Base-by-base conservation (phyloP, 2,888 invertebrate species). In the Ferrisia virgata region DNA sequence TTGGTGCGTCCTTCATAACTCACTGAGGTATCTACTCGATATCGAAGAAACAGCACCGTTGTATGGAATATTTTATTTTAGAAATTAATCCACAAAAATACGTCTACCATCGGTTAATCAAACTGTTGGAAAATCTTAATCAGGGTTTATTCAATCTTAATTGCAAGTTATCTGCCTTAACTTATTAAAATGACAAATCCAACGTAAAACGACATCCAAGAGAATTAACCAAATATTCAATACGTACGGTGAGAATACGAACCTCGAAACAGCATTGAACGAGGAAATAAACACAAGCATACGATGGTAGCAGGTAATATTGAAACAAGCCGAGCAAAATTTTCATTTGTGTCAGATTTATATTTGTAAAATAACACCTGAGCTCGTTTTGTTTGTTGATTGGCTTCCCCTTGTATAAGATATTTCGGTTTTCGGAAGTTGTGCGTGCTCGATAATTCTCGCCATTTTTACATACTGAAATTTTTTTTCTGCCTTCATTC, bases 331-430 rank as follows among this genome's bases (percentile, higher is more conserved):
- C 28, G 31, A 76, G 36, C 15, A 76, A 76, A 76, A 76, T 76
- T 76, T 76, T 76, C 72, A 76, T 76, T 76, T 76, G 33, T 36
- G 36, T 76, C 72, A 76, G 72, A 76, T 76, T 76, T 76, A 76
- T 36, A 33, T 33, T 72, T 36, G 36, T 36, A 36, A 36, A 76
- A 76, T 36, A 76, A 36, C 72, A 76, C 72, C 72, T 76, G 72
- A 76, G 72, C 72, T 76, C 72, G 31, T 76, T 36, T 76, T 76
- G 72, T 76, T 76, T 76, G 72, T 76, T 76, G 72, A 76, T 76
- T 76, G 72, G 72, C 36, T 76, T 22, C 72, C 33, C 72, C 18
- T 76, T 31, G 69, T 76, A 64, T 2, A 6, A 64, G 72, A 76
- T n/a, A n/a, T 76, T 76, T 76, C 33, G 33, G 72, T 76, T 76